Conservation (phyloP, 2,888 invertebrate species). For the Mythimna vitellina region DNA sequence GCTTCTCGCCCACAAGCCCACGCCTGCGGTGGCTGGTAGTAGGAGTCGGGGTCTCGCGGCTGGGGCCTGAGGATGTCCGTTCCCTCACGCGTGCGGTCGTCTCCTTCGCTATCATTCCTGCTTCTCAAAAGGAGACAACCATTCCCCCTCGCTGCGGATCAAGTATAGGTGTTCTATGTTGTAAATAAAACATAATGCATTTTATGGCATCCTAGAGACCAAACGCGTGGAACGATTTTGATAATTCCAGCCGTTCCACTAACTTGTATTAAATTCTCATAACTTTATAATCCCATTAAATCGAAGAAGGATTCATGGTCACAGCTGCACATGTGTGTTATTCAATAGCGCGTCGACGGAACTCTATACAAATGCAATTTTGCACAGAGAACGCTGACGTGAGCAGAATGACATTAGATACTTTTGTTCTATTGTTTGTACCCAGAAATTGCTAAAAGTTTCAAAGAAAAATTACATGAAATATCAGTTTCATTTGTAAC, state of each 20-base stretch:
- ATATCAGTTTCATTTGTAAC: conserved; percentile 30
- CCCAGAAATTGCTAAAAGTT: conserved; percentile 21
- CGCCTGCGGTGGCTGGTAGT: too few species aligned
- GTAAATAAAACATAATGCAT: not conserved
- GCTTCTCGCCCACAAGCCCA: too few species aligned
- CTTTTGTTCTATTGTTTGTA: conserved; percentile 48
- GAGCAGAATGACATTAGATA: conserved; percentile 52
- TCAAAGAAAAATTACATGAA: conserved; percentile 28
- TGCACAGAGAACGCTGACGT: conserved; percentile 53
- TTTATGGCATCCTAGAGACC: too few species aligned
- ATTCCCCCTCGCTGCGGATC: too few species aligned
- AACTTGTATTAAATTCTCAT: not conserved
- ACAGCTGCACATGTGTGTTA: conserved; percentile 45
- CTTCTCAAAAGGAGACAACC: too few species aligned
- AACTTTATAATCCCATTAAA: conserved; percentile 42
- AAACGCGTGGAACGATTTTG: too few species aligned
- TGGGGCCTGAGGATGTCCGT: too few species aligned
- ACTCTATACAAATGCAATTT: conserved; percentile 61
- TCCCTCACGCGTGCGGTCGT: too few species aligned
- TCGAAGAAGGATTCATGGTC: conserved; percentile 27
- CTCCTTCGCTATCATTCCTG: too few species aligned
- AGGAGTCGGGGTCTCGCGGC: too few species aligned
- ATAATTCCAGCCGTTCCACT: not conserved
- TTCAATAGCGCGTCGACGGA: conserved; percentile 48
- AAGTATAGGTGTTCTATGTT: too few species aligned